Percentiles rank a stretch among this genome's conserved stretches.
Conservation (phyloP, 2,888 invertebrate genomes). For the Galeopsomyia nigrocyanea region DNA sequence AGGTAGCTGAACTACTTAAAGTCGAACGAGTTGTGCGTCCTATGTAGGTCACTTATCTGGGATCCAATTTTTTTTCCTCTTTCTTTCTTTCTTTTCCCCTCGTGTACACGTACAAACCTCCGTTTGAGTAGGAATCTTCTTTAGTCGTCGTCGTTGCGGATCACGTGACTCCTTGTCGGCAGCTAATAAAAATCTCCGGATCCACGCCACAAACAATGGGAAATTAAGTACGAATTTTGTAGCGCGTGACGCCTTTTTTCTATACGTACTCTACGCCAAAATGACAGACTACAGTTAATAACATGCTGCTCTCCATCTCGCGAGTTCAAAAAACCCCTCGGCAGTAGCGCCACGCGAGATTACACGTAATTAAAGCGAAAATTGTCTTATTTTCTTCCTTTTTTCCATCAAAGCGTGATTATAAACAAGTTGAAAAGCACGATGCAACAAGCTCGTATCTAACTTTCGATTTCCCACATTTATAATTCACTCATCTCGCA, state of each 20-base stretch:
- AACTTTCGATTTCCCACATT: no score
- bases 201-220: conserved; percentile 35
- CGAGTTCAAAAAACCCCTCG: no score
- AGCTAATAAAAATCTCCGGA: conserved; percentile 26
- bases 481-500: no score
- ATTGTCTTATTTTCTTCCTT: no score
- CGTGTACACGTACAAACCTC: background rate
- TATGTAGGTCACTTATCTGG: conserved; percentile 51
- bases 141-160: background rate
- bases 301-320: no score
- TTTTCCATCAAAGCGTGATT: no score
- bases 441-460: no score
- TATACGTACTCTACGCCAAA: background rate
- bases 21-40: conserved; percentile 33
- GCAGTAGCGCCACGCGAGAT: no score
- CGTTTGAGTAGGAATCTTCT: conserved; percentile 28
- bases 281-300: no score
- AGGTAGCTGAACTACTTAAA: conserved; percentile 49
- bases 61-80: conserved; percentile 51
- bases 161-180: conserved; percentile 25
- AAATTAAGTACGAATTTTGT: conserved; percentile 32
- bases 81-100: background rate
- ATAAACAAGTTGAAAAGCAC: no score
- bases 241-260: conserved; percentile 35
- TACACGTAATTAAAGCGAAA: no score